Base-by-base conservation (phyloP, 2,113 vertebrate genomes). In the Dunckerocampus dactyliophorus region DNA sequence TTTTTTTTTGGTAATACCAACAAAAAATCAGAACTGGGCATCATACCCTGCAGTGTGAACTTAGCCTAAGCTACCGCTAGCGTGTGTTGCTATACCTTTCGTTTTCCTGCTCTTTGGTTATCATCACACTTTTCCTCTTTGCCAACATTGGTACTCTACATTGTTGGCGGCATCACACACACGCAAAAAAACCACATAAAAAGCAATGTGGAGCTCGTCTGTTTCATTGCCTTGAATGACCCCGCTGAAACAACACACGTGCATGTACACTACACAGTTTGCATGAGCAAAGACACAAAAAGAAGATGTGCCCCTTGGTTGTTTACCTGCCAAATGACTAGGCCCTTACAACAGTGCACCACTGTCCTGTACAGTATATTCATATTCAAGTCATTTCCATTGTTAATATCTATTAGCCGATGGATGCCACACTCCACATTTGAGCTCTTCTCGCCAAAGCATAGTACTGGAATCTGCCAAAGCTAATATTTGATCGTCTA, bases 401-500 rank as follows among this genome's bases (percentile, higher is more conserved):
- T 62, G 13, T 57, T 67, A 43, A 34, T 34, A 34, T 34, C 7
- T 34, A 5, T 34, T 34, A 34, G 31, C 31, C 31, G 13, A 43
- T 14, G 13, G 39, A 43, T 43, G 2, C 54, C 47, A 56, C 28
- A 70, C 65, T 63, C 37, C 21, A 39, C 59, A 45, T 69, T n/a
- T 17, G 42, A 65, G 50, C 54, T 22, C 49, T 64, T 63, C 59
- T 74, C 59, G 19, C n/a, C 59, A 60, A 67, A 79, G 11, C 5
- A 78, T 65, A 54, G 53, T 46, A 74, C 67, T 65, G 59, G 61
- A 58, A 69, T 47, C 63, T 80, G 77, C 79, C 81, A 85, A 81
- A 84, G 63, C 84, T 75, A 84, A 86, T 81, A 81, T 85, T 85
- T 82, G 76, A 83, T 79, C 74, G 79, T 72, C 71, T 56, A 70